phyloP scores from a whole-genome alignment of 1,140 invertebrate genomes.

The Bombus pyrosoma region DNA sequence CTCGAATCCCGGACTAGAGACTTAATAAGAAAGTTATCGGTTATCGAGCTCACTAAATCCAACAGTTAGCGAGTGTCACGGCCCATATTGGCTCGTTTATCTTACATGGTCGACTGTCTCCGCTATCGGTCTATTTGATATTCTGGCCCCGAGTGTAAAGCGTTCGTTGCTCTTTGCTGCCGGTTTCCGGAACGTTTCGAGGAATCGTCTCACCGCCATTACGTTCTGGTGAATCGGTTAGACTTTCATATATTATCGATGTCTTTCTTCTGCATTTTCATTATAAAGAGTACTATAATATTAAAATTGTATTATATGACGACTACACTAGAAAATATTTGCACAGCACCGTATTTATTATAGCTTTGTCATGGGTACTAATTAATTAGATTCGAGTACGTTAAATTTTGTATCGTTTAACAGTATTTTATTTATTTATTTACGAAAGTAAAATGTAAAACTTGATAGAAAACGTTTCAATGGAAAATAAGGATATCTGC shows the following conservation, averaged over 20 bases:
- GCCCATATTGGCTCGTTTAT: constrained; percentile 77
- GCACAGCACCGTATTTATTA: too few species aligned
- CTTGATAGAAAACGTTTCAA: too few species aligned
- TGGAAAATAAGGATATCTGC: too few species aligned
- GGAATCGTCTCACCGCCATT: constrained; percentile 17
- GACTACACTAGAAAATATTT: background rate
- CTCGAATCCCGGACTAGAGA: constrained; percentile 48
- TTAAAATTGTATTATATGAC: too few species aligned
- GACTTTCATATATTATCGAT: background rate
- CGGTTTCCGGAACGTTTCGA: constrained; percentile 45
- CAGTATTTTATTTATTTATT: too few species aligned
- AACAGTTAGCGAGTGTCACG: constrained; percentile 75
- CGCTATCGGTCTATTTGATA: constrained; percentile 73
- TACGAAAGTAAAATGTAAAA: too few species aligned
- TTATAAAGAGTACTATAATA: background rate
- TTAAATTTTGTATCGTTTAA: too few species aligned
- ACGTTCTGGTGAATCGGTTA: constrained; percentile 13
- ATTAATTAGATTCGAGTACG: too few species aligned
- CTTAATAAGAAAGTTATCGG: constrained; percentile 77
- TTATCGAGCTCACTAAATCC: constrained; percentile 75
- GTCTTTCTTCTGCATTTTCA: background rate
- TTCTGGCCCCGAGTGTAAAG: constrained; percentile 69
- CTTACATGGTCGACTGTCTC: constrained; percentile 68
- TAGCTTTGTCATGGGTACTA: too few species aligned
- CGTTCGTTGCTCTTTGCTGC: constrained; percentile 55